Percentiles rank a stretch among this genome's conserved stretches.
Conservation (phyloP, 2,113 vertebrate genomes). For the Varanus komodoensis region DNA sequence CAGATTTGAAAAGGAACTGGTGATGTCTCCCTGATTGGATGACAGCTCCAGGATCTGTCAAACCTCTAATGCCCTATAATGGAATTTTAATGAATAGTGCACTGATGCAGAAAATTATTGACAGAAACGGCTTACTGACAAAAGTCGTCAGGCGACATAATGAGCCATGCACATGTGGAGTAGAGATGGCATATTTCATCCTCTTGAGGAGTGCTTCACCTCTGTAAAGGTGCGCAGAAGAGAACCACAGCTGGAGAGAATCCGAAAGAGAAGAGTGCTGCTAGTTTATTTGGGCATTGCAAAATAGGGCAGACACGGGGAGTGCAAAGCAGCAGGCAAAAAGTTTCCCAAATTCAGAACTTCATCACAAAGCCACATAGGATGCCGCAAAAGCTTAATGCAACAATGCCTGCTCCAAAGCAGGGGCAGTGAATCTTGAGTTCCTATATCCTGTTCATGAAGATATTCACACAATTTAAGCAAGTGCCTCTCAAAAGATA, state of each 20-base stretch:
- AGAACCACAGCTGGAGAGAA: rapidly evolving
- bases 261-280: neutral
- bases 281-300: neutral
- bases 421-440: too few relatives aligned
- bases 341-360: neutral
- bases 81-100: conserved; percentile 31
- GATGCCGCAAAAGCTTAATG: neutral
- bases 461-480: too few relatives aligned
- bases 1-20: conserved; percentile 16
- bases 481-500: too few relatives aligned
- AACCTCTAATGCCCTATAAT: conserved; percentile 5
- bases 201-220: neutral
- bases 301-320: neutral
- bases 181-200: conserved; percentile 17
- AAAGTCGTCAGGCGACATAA: conserved; percentile 18
- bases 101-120: conserved; percentile 37
- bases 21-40: conserved; percentile 23
- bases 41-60: conserved; percentile 32
- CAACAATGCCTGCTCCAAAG: neutral
- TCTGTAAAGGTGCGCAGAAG: neutral
- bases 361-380: neutral
- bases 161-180: conserved; percentile 14
- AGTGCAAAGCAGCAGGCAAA: neutral
- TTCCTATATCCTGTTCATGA: too few relatives aligned
- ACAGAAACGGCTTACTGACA: conserved; percentile 42